Evolutionary conservation across 2,113 vertebrate species (phyloP), one percentile per base, ranked within the genome.

Genomic region (Colistium nudipinnis): DNA sequence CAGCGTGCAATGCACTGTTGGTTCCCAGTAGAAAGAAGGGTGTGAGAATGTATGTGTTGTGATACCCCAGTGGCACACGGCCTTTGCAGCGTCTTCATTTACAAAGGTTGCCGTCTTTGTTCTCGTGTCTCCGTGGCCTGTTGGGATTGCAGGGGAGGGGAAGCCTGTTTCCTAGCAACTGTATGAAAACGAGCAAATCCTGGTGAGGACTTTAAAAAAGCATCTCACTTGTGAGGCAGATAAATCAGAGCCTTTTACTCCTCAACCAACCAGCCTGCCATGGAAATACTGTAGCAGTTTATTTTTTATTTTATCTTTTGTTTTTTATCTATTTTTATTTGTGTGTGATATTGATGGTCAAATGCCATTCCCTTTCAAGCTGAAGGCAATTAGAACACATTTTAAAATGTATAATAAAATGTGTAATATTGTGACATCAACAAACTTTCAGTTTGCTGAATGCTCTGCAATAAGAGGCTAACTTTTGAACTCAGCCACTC

Each of bases 131-230:
- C 72, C 49, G 13, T 76, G 85, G 90, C 86, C 80, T 82, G 74
- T 47, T 78, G 86, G 85, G 88, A 92, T 86, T 71, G 81, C 78
- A 73, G 84, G 72, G 70, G 64, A 84, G 71, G 81, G 3, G n/a
- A 70, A 85, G 69, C 69, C 75, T 76, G 82, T 94, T 90, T 83
- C 95, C 88, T 95, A 93, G 94, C 93, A 94, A 93, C 92, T 13
- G 74, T 75, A 68, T 25, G 72, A 87, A 54, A 86, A 73, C 25
- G 73, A 70, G 54, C 13, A 60, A 80, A 83, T 81, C 39, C 79
- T 64, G 56, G 7, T 55, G 43, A 22, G 81, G 87, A 86, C 81
- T 73, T 83, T 84, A 62, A 76, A 73, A 84, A 77, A 81, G 60
- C 75, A 63, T 66, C 56, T 0, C 7, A 68, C 30, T 70, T 48